These are phyloP conservation scores for Chloropsis cyanopogon DNA, from an alignment of 2,113 vertebrate species.

Conservation along the genomic window DNA sequence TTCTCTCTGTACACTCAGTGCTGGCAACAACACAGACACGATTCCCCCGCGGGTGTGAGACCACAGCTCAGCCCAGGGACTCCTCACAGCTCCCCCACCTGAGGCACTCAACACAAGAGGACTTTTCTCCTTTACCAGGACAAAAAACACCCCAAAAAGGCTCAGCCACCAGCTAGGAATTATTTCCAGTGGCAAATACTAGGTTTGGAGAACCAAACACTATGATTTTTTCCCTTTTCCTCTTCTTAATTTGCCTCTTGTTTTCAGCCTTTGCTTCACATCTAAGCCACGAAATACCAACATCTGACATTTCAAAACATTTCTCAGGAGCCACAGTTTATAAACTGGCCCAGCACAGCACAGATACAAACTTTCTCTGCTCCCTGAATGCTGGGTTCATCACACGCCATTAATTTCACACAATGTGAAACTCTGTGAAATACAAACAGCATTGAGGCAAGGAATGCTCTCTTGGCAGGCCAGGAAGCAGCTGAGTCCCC, in stretches of 20 bases:
- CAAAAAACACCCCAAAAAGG: not conserved
- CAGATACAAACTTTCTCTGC: conserved; percentile 34
- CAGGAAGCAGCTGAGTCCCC: not conserved
- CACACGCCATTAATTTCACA: conserved; percentile 29
- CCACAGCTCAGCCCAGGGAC: not conserved
- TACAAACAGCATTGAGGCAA: not conserved
- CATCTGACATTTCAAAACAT: conserved; percentile 15
- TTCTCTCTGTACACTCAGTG: not conserved
- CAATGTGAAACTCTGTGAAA: conserved; percentile 5
- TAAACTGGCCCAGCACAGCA: not conserved
- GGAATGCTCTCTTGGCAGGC: conserved; percentile 34
- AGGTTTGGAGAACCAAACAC: not conserved
- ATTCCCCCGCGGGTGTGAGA: not conserved
- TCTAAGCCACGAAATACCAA: not conserved
- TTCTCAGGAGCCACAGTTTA: not conserved
- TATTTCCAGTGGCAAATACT: not conserved
- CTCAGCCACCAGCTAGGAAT: not conserved
- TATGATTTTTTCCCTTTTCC: not conserved
- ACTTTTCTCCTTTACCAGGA: not conserved
- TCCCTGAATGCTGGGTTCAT: conserved; percentile 1
- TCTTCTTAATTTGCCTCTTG: not conserved
- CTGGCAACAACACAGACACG: not conserved
- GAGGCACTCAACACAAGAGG: not conserved
- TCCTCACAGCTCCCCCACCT: conserved; percentile 29
- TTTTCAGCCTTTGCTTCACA: not conserved